Percentiles rank a stretch among this genome's conserved stretches.
Conservation (phyloP, 2,888 invertebrate species). For the Iphiclides podalirius region DNA sequence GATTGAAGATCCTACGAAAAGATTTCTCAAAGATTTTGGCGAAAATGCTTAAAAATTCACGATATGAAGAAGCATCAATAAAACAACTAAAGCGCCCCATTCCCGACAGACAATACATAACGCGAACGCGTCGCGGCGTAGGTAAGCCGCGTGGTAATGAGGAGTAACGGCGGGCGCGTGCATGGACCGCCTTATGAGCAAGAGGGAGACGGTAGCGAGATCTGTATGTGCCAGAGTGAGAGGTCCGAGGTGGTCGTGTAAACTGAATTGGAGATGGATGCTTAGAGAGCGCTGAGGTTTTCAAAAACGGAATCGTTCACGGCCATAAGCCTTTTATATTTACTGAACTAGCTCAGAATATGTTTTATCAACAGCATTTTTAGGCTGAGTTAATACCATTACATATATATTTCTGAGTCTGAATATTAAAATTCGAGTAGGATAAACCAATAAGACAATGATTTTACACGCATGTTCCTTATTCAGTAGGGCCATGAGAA, state of each 20-base stretch:
- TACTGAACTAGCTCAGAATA: too few relatives aligned
- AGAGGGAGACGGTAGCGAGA: constrained; percentile 36
- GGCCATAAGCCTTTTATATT: neutral
- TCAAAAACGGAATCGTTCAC: constrained; percentile 18
- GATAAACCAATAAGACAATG: too few relatives aligned
- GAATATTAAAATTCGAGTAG: too few relatives aligned
- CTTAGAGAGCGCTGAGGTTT: constrained; percentile 21
- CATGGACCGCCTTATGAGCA: constrained; percentile 56
- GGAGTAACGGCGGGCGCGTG: constrained; percentile 69
- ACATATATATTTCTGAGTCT: too few relatives aligned
- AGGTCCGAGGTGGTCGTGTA: constrained; percentile 29
- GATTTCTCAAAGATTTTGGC: too few relatives aligned
- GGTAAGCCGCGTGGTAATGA: constrained; percentile 66
- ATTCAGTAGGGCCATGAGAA: too few relatives aligned
- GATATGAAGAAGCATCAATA: constrained; percentile 46
- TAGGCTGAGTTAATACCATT: too few relatives aligned
- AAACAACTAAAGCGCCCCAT: constrained; percentile 66
- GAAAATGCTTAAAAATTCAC: too few relatives aligned
- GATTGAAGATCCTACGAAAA: too few relatives aligned
- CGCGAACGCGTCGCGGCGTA: constrained; percentile 41
- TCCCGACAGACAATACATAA: constrained; percentile 61
- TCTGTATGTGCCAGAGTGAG: constrained; percentile 32
- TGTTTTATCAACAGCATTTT: too few relatives aligned
- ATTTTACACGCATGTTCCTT: too few relatives aligned
- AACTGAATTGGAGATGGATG: constrained; percentile 38